Conservation (phyloP, 2,113 vertebrate species). For the Numida meleagris region DNA sequence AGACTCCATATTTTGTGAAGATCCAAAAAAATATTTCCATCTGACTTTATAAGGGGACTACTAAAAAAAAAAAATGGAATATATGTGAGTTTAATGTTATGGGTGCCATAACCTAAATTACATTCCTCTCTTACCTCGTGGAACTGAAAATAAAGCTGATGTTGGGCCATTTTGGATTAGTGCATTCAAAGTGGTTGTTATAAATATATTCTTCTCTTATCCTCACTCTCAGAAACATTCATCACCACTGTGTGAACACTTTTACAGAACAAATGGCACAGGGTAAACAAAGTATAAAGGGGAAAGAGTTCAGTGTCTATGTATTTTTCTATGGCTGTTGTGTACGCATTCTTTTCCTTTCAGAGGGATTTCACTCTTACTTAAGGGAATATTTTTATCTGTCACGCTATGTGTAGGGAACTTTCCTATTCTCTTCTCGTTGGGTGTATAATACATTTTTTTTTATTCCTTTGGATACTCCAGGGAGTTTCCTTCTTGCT, state of each 20-base stretch:
- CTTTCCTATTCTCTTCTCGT: not conserved
- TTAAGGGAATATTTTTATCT: not conserved
- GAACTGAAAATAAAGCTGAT: not conserved
- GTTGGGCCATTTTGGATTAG: not conserved
- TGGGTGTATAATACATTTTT: not conserved
- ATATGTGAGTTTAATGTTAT: not conserved
- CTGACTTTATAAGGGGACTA: not conserved
- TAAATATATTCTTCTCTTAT: not conserved
- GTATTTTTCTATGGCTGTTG: not conserved
- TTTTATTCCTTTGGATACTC: not conserved
- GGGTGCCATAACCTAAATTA: not conserved
- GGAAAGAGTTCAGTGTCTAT: not conserved
- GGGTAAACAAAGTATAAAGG: not conserved
- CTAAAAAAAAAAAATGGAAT: not conserved
- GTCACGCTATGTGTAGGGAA: not conserved
- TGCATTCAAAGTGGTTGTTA: not conserved
- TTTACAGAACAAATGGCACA: not conserved
- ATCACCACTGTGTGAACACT: not conserved
- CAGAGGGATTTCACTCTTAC: not conserved
- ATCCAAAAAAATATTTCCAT: not conserved
- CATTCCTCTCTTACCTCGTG: not conserved
- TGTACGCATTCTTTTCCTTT: not conserved
- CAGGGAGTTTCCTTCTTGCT: not conserved
- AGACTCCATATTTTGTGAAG: not conserved
- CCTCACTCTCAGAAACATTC: not conserved